A percentile compares a stretch with the other conserved stretches of the same genome.
Conservation (phyloP, 2,888 invertebrate genomes). For the Lydus trimaculatus region DNA sequence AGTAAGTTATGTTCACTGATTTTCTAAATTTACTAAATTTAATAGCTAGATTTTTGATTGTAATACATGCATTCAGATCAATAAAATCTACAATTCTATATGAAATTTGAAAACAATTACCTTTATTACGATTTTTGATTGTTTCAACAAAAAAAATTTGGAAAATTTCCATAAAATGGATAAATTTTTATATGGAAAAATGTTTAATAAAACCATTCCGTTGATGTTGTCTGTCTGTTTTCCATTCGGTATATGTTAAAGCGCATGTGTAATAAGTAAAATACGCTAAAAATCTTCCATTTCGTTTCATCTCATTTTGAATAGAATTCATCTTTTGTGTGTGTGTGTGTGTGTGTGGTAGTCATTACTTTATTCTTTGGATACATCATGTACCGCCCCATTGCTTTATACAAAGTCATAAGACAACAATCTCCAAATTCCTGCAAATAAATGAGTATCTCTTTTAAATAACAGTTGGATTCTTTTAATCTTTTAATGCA, state of each 20-base stretch:
- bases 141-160: no score
- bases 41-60: no score
- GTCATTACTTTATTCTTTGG: conserved; percentile 43
- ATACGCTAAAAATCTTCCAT: not conserved
- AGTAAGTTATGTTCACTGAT: no score
- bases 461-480: conserved; percentile 39
- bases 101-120: not conserved
- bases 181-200: not conserved
- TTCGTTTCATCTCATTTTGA: not conserved
- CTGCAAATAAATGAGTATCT: conserved; percentile 49
- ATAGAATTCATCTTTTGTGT: no score
- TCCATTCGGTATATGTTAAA: not conserved
- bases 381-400: conserved; percentile 45
- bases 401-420: conserved; percentile 17
- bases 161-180: not conserved
- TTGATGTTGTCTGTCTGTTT: not conserved
- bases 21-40: no score
- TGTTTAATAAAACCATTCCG: not conserved
- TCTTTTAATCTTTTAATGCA: conserved; percentile 41
- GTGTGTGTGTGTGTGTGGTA: no score
- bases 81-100: not conserved
- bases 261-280: conserved; percentile 21
- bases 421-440: conserved; percentile 39
- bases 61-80: no score
- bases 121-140: not conserved